A percentile compares a stretch with the other conserved stretches of the same genome.
These are phyloP conservation scores for Mobula hypostoma DNA, from an alignment of 2,113 vertebrate genomes.

Conservation along the genomic window DNA sequence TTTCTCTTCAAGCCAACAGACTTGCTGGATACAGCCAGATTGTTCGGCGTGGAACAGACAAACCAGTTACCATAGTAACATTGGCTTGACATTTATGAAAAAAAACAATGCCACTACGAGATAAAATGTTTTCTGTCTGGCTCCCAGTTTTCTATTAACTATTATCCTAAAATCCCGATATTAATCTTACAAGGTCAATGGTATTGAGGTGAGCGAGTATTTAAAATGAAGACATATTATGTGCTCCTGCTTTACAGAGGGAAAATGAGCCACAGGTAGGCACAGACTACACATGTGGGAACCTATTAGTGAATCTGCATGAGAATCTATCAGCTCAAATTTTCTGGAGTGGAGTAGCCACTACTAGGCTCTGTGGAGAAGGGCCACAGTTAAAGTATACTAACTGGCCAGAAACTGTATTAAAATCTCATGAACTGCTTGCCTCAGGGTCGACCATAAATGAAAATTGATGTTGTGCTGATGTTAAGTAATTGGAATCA, in stretches of 20 bases:
- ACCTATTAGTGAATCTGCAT: too few species aligned
- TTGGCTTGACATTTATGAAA: conserved; percentile 2
- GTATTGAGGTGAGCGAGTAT: neutral
- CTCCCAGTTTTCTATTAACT: neutral
- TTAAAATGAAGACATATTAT: neutral
- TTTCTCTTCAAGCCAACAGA: neutral
- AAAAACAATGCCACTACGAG: neutral
- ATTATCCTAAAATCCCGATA: neutral
- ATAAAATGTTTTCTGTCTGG: neutral
- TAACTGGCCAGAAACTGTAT: too few species aligned
- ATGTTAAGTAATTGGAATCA: too few species aligned
- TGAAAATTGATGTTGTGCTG: too few species aligned
- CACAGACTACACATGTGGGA: neutral
- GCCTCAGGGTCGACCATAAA: too few species aligned
- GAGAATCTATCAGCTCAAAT: neutral
- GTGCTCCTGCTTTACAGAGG: neutral
- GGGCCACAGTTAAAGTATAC: too few species aligned
- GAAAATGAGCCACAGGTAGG: neutral
- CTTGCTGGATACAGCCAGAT: neutral
- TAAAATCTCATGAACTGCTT: too few species aligned
- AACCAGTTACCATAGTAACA: neutral
- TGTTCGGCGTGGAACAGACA: conserved; percentile 7
- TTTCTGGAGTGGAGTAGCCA: neutral
- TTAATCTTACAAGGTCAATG: neutral
- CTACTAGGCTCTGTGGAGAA: too few species aligned